Evolutionary conservation across 2,888 invertebrate species (phyloP).

Genomic region (Apamea monoglypha): DNA sequence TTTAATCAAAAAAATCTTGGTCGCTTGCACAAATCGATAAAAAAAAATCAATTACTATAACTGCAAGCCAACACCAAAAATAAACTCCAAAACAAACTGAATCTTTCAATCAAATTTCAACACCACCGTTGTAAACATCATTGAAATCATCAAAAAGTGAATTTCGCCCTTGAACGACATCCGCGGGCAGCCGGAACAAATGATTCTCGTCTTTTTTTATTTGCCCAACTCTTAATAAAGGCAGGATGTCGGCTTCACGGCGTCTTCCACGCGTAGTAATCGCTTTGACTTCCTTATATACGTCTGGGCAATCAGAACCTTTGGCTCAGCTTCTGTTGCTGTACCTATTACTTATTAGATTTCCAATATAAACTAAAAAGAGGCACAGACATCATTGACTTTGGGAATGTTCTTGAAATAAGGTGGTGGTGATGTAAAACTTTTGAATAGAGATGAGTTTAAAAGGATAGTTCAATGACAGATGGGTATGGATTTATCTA

Average conservation of each 20-base stretch:
- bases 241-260: conserved; percentile 88
- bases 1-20: not conserved
- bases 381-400: not conserved
- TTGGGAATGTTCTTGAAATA: not conserved
- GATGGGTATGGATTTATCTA: conserved; percentile 31
- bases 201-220: conserved; percentile 83
- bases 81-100: conserved; percentile 43
- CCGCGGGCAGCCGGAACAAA: conserved; percentile 88
- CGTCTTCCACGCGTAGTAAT: conserved; percentile 83
- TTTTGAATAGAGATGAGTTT: not conserved
- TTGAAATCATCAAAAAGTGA: conserved; percentile 81
- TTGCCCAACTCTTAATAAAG: conserved; percentile 81
- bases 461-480: not conserved
- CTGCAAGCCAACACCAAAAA: conserved; percentile 15
- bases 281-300: conserved; percentile 80
- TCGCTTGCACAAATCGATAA: conserved; percentile 13
- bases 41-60: conserved; percentile 13
- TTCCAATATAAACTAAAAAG: not conserved
- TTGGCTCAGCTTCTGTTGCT: conserved; percentile 60
- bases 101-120: conserved; percentile 68
- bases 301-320: conserved; percentile 63
- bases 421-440: not conserved
- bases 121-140: conserved; percentile 63
- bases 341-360: not conserved
- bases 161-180: conserved; percentile 88